These are phyloP conservation scores for Rhagoletis zephyria DNA, from an alignment of 1,140 invertebrate genomes.

Conservation along the genomic window DNA sequence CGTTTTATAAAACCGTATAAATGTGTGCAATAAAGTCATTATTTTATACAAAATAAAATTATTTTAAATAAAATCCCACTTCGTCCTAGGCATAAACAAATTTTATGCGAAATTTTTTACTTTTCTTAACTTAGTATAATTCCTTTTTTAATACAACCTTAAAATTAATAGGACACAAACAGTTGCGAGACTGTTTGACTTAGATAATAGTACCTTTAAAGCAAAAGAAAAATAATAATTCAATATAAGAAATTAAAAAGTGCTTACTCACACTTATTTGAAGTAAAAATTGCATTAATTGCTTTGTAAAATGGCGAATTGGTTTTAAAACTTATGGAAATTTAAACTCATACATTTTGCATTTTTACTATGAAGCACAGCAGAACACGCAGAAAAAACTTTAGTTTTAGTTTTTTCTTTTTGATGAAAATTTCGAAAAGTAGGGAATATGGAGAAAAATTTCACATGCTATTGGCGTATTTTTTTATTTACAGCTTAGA, in stretches of 20 bases:
- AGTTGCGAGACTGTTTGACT: background rate
- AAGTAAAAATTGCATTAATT: background rate
- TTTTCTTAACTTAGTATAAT: background rate
- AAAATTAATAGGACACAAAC: constrained; percentile 43
- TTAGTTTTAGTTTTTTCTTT: too few relatives aligned
- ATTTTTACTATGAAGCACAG: too few relatives aligned
- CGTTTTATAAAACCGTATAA: too few relatives aligned
- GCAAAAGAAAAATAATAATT: background rate
- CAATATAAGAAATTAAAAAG: background rate
- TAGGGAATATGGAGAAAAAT: too few relatives aligned
- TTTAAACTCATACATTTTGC: background rate
- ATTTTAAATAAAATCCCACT: too few relatives aligned
- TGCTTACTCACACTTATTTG: background rate
- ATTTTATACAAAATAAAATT: too few relatives aligned
- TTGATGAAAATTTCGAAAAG: too few relatives aligned
- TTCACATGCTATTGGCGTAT: too few relatives aligned
- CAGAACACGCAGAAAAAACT: too few relatives aligned
- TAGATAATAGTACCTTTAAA: background rate
- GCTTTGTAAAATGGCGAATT: constrained; percentile 45
- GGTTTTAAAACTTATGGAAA: background rate
- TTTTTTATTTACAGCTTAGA: too few relatives aligned
- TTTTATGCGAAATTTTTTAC: background rate
- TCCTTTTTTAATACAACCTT: background rate
- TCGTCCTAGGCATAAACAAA: background rate
- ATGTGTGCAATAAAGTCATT: too few relatives aligned